A percentile compares a stretch with the other conserved stretches of the same genome.
Evolutionary conservation across 2,888 invertebrate species (phyloP).

Genomic region (Cerastis leucographa): DNA sequence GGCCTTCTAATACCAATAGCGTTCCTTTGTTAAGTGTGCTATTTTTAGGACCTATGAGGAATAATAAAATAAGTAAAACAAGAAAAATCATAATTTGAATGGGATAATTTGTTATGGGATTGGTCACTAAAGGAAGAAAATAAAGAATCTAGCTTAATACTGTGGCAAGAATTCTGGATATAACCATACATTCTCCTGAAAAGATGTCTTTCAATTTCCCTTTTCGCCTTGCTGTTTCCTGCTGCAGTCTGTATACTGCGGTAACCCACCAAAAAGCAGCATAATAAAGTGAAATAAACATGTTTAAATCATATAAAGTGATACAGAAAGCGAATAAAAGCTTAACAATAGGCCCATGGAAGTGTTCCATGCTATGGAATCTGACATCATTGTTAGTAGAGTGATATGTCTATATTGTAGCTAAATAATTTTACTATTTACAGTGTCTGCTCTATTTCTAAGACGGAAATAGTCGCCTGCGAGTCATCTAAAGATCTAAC

Average conservation of each 20-base stretch:
- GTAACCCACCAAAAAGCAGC: conserved; percentile 92
- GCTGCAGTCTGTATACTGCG: conserved; percentile 94
- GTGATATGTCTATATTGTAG: conserved; percentile 72
- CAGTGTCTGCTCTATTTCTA: conserved; percentile 72
- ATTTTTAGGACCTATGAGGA: conserved; percentile 71
- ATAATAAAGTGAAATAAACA: conserved; percentile 90
- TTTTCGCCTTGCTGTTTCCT: conserved; percentile 95
- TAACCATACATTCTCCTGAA: conserved; percentile 95
- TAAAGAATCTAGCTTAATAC: conserved; percentile 87
- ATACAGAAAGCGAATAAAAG: conserved; percentile 86
- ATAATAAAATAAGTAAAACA: conserved; percentile 62
- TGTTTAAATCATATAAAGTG: conserved; percentile 88
- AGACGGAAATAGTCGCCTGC: conserved; percentile 77
- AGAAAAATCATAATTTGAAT: conserved; percentile 54
- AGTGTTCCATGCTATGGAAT: conserved; percentile 83
- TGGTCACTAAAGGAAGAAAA: conserved; percentile 78
- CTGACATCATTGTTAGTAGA: conserved; percentile 80
- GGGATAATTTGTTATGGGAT: conserved; percentile 67
- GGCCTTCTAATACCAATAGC: conserved; percentile 61
- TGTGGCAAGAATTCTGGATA: conserved; percentile 86
- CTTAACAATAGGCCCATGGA: conserved; percentile 86
- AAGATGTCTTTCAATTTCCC: conserved; percentile 96
- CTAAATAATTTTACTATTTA: conserved; percentile 68
- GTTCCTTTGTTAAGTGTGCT: conserved; percentile 63
- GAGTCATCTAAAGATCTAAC: conserved; percentile 78